Base-by-base conservation (phyloP, 2,888 invertebrate species). In the Apantesis nais region DNA sequence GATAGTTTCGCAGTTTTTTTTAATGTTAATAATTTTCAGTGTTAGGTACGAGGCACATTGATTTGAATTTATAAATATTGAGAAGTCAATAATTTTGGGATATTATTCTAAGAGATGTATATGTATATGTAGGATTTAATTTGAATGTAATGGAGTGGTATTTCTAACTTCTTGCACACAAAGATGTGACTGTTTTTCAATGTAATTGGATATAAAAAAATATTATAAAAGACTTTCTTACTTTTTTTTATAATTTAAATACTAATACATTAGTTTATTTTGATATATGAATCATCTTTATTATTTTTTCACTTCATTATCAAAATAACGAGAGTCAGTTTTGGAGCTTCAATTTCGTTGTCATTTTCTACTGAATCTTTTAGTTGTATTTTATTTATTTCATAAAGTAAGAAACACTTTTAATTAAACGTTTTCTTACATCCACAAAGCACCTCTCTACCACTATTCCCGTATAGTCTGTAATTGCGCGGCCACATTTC, bases 401-500 rank as follows among this genome's bases (percentile, higher is more conserved):
- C 9, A 16, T 16, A 29, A 25, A 16, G 4, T 55, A 29, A 3
- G 48, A 52, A 37, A 8, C 25, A 34, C 34, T n/a, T 65, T 71
- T 67, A 55, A 58, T 67, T 63, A 60, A 71, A 60, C 55, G 66
- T 67, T 76, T 71, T 62, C 66, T 60, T 84, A 80, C 79, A 84
- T 80, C 73, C 74, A 75, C 63, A 41, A 70, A 62, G 71, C 82
- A 67, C 89, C 77, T 82, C 86, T 74, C 86, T 87, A 82, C 70
- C 63, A 68, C 62, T 68, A 22, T 75, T 83, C 85, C 80, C 78
- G 78, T 81, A 81, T 79, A 83, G 85, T 79, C 85, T 82, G 90
- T 93, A 92, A 93, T 92, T 92, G 92, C 89, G 83, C 86, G 86
- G 87, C 90, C 89, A 89, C 90, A 89, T 87, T 92, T 91, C 83